Evolutionary conservation across 2,888 invertebrate genomes (phyloP).

Genomic region (Drosophila nr. perissopoda): DNA sequence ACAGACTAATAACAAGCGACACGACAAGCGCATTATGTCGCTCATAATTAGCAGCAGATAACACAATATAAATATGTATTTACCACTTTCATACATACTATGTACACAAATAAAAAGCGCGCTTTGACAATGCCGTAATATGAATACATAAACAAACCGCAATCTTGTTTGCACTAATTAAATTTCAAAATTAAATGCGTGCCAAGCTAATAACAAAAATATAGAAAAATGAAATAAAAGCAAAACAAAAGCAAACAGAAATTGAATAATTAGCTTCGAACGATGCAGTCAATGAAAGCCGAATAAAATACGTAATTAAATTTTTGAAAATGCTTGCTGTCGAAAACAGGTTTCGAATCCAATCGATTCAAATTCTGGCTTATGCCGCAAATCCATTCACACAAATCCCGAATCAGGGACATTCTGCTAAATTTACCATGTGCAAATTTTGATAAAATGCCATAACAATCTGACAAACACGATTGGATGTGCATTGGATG

Average conservation of each 20-base stretch:
- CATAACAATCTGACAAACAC: constrained; percentile 43
- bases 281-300: constrained; percentile 55
- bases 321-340: constrained; percentile 28
- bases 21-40: constrained; percentile 55
- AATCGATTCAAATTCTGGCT: constrained; percentile 22
- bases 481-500: constrained; percentile 33
- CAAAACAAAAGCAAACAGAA: not conserved
- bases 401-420: constrained; percentile 44
- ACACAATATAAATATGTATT: constrained; percentile 22
- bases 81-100: not conserved
- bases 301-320: constrained; percentile 65
- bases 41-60: constrained; percentile 46
- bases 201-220: constrained; percentile 70
- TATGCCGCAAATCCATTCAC: constrained; percentile 22
- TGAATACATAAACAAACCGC: constrained; percentile 65
- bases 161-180: constrained; percentile 71
- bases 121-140: constrained; percentile 41
- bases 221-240: constrained; percentile 35
- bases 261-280: constrained; percentile 51
- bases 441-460: constrained; percentile 59
- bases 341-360: constrained; percentile 2
- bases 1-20: constrained; percentile 36
- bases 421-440: constrained; percentile 70
- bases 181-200: constrained; percentile 68
- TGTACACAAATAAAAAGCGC: not conserved